phyloP scores from a whole-genome alignment of 2,888 invertebrate species.

The Zygaena filipendulae region DNA sequence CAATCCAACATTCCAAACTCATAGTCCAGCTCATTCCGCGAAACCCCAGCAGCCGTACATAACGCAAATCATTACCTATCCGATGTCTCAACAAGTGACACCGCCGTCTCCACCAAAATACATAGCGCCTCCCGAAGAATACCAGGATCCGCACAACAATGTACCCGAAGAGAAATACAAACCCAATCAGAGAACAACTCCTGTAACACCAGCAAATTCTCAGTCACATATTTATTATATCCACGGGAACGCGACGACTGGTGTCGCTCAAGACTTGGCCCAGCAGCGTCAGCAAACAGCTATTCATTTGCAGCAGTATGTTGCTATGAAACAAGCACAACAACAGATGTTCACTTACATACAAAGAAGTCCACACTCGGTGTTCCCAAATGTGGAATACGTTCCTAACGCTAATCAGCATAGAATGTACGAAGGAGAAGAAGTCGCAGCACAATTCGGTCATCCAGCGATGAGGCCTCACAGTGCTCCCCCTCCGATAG shows the following conservation, averaged over 20 bases:
- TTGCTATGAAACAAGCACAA: slow-evolving; percentile 65
- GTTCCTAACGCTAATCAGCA: slow-evolving; percentile 29
- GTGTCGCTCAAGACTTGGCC: slow-evolving; percentile 39
- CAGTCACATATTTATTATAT: slow-evolving; percentile 58
- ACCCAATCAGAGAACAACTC: slow-evolving; percentile 26
- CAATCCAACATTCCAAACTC: slow-evolving; percentile 65
- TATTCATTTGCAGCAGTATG: slow-evolving; percentile 59
- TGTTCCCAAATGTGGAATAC: slow-evolving; percentile 50
- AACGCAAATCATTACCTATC: slow-evolving; percentile 58
- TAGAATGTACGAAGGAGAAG: slow-evolving; percentile 46
- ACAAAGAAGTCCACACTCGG: slow-evolving; percentile 51
- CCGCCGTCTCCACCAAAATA: slow-evolving; percentile 55
- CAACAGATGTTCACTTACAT: slow-evolving; percentile 59
- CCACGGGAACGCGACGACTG: slow-evolving; percentile 40
- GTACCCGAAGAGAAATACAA: slow-evolving; percentile 34
- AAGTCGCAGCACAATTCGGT: slow-evolving; percentile 40
- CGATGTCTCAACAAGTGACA: slow-evolving; percentile 56
- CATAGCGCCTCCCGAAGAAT: slow-evolving; percentile 58
- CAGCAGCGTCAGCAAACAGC: slow-evolving; percentile 62
- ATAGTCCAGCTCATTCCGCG: slow-evolving; percentile 55
- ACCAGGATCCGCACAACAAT: slow-evolving; percentile 55
- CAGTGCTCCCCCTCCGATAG: slow-evolving; percentile 48
- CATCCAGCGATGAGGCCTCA: slow-evolving; percentile 47
- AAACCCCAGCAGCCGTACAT: slow-evolving; percentile 57
- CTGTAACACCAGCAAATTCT: slow-evolving; percentile 25